Conservation (phyloP, 2,888 invertebrate genomes). For the Himalopsyche kuldschensis region DNA sequence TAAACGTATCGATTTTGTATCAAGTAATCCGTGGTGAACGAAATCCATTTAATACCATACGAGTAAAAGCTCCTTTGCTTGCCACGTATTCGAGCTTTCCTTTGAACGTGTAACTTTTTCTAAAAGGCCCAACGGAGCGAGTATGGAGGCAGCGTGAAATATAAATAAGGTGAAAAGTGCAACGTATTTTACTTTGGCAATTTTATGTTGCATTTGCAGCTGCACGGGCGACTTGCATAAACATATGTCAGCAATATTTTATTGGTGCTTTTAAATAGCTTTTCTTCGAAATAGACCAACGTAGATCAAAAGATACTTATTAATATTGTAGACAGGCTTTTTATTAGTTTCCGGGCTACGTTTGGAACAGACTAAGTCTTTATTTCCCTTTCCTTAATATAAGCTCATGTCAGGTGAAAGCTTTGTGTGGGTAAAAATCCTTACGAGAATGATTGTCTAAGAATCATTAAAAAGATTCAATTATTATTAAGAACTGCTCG, state of each 20-base stretch:
- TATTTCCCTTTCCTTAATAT: no score
- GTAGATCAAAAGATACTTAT: no score
- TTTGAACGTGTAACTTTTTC: background rate
- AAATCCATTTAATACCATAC: background rate
- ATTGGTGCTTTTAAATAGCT: no score
- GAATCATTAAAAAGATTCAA: no score
- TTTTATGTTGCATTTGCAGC: background rate
- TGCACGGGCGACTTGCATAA: background rate
- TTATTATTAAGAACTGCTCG: no score
- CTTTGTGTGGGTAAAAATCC: no score
- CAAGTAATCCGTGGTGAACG: background rate
- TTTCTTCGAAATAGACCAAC: no score
- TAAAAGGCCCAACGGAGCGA: background rate
- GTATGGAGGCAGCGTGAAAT: background rate
- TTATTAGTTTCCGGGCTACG: no score
- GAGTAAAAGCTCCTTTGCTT: background rate
- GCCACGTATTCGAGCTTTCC: background rate
- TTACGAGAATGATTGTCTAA: no score
- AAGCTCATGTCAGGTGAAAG: no score
- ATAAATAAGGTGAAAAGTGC: background rate
- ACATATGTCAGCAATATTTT: background rate
- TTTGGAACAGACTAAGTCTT: no score
- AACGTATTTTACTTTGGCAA: background rate
- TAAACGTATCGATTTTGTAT: background rate
- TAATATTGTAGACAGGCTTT: no score